phyloP scores from a whole-genome alignment of 2,797 vertebrate species.

The Xiphophorus birchmanni region DNA sequence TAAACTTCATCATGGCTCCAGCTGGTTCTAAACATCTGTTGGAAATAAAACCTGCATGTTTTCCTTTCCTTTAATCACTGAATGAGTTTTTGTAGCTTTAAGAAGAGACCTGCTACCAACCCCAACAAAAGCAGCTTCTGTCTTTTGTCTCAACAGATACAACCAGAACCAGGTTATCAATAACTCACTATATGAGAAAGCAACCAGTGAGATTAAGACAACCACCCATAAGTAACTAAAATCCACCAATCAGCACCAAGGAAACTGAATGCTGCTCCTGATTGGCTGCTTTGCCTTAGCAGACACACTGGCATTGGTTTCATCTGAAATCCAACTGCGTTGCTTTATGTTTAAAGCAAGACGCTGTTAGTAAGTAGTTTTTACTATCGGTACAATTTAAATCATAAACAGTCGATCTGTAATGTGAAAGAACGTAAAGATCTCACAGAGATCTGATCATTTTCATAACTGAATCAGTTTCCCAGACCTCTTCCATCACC shows the following conservation, averaged over 20 bases:
- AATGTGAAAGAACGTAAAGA: neutral
- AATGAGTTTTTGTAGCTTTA: neutral
- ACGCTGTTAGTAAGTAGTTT: neutral
- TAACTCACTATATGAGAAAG: neutral
- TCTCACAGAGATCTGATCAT: conserved; percentile 27
- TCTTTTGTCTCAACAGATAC: no score
- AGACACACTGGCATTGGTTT: no score
- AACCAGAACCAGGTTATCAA: neutral
- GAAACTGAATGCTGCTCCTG: no score
- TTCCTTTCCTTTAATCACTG: neutral
- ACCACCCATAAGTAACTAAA: neutral
- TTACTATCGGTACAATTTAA: neutral
- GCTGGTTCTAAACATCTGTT: neutral
- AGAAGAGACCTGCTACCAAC: neutral
- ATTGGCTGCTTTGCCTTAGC: no score
- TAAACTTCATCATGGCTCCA: neutral
- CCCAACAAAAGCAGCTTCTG: no score
- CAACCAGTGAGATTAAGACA: neutral
- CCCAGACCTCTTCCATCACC: conserved; percentile 61
- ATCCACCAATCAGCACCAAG: neutral
- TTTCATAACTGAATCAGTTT: conserved; percentile 50
- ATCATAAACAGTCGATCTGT: neutral
- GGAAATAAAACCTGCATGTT: neutral
- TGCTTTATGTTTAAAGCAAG: neutral
- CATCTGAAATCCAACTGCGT: neutral